These are phyloP conservation scores for Trimorus sp. DNA, from an alignment of 2,888 invertebrate species.

Conservation along the genomic window DNA sequence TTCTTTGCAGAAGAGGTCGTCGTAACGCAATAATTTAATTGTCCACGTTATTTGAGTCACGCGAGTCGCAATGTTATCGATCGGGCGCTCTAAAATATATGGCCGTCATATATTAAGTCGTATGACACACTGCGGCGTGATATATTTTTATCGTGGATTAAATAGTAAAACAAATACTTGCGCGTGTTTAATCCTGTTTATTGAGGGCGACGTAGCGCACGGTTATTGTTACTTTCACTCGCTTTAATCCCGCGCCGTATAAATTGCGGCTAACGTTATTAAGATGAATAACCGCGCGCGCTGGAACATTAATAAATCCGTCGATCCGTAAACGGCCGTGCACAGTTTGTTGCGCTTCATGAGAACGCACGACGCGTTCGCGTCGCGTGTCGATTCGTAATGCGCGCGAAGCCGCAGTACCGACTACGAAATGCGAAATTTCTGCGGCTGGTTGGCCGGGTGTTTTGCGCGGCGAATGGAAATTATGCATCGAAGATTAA, in stretches of 20 bases:
- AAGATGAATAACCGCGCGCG: neutral
- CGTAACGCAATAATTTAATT: neutral
- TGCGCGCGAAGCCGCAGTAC: too few relatives aligned
- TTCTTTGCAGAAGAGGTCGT: too few relatives aligned
- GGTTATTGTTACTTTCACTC: constrained; percentile 12
- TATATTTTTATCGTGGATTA: constrained; percentile 25
- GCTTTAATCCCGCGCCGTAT: constrained; percentile 1
- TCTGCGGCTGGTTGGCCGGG: too few relatives aligned
- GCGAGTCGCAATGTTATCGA: constrained; percentile 8
- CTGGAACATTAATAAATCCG: too few relatives aligned
- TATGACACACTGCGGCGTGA: constrained; percentile 5
- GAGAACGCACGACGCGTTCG: too few relatives aligned
- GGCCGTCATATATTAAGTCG: constrained; percentile 16
- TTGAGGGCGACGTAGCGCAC: constrained; percentile 5
- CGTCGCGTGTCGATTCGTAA: too few relatives aligned
- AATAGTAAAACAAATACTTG: constrained; percentile 27
- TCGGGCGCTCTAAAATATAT: constrained; percentile 4
- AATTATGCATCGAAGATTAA: too few relatives aligned
- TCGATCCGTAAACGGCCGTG: too few relatives aligned
- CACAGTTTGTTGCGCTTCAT: too few relatives aligned
- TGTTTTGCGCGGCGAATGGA: too few relatives aligned
- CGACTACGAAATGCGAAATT: too few relatives aligned
- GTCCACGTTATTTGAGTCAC: constrained; percentile 1
- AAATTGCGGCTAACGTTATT: constrained; percentile 11
- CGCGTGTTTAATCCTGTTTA: constrained; percentile 15